Base-by-base conservation (phyloP, 1,140 invertebrate species). In the Stratiolaelaps scimitus region DNA sequence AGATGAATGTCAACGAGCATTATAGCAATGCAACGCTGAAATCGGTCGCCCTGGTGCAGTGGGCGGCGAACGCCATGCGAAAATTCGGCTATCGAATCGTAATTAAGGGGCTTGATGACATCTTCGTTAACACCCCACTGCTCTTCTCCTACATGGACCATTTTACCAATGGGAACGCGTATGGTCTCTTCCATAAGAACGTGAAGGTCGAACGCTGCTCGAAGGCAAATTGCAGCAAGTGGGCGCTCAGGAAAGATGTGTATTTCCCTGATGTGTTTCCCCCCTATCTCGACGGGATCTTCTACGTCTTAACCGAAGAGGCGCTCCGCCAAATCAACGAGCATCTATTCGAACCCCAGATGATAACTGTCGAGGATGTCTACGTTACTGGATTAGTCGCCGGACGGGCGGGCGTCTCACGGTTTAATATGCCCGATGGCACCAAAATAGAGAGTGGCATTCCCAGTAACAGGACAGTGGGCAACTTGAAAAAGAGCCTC, bases 261-360 rank as follows among this genome's bases (percentile, higher is more conserved):
- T 75, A 69, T 53, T 67, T 70, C 0, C 64, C 67, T 19, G 26
- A 67, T 1, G 40, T 19, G 19, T 77, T 71, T 64, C 73, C 73
- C 0, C 48, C 69, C 1, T 74, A 74, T 34, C 73, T 88, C 1
- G 88, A 86, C 29, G 73, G 76, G 0, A 66, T 70, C 13, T 69
- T 70, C 4, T 74, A 73, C 46, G 10, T 74, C 15, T 67, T 73
- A 0, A 46, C 56, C 66, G 53, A 60, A 10, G 34, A 15, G 13
- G 53, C 23, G 17, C 23, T 60, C 1, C 1, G 2, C 6, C 15
- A 26, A 15, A 17, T 60, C 13, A 17, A 60, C 23, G 23, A 20
- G 1, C 17, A 19, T n/a, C 23, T 60, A 17, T 60, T 60, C 10
- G 53, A 19, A 26, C 71, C 72, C 7, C 72, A 71, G 19, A 72